Evolutionary conservation across 1,140 invertebrate genomes (phyloP), one percentile per base, ranked within the genome.

Genomic region (Schlechtendalia chinensis): DNA sequence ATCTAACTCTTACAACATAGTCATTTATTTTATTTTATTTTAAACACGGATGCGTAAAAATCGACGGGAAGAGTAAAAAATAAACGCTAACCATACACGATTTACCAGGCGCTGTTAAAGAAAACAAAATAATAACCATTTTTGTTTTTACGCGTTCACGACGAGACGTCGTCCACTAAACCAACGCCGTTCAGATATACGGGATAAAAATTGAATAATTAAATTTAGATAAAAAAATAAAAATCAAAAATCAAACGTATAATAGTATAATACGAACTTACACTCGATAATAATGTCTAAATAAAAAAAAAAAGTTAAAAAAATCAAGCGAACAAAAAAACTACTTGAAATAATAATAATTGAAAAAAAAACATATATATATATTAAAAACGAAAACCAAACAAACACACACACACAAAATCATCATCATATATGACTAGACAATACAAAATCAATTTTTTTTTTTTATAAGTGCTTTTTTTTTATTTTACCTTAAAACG

Each of bases 191-290:
- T n/a, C n/a, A n/a, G n/a, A n/a, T n/a, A n/a, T 79, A 79, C 58
- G 5, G 39, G 63, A 63, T 79, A 79, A 79, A 79, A 79, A 27
- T 24, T 79, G n/a, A n/a, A n/a, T n/a, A n/a, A n/a, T n/a, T n/a
- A n/a, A n/a, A n/a, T n/a, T n/a, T n/a, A n/a, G n/a, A n/a, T n/a
- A n/a, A n/a, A n/a, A n/a, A n/a, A n/a, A n/a, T n/a, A n/a, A n/a
- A n/a, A n/a, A 45, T 59, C 39, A 58, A 75, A 74, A 58, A 53
- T 19, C 59, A n/a, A 47, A 19, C 47, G 50, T 63, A 72, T 29
- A 71, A 53, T 19, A 50, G 3, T 53, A 50, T 69, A 19, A 39
- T 50, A 47, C 65, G 22, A 47, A 54, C 16, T 5, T 75, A 75
- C 32, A 39, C 32, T 39, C 32, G 32, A 39, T 3, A 39, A 39